Evolutionary conservation across 2,888 invertebrate genomes (phyloP).

Genomic region (Yponomeuta malinellus): DNA sequence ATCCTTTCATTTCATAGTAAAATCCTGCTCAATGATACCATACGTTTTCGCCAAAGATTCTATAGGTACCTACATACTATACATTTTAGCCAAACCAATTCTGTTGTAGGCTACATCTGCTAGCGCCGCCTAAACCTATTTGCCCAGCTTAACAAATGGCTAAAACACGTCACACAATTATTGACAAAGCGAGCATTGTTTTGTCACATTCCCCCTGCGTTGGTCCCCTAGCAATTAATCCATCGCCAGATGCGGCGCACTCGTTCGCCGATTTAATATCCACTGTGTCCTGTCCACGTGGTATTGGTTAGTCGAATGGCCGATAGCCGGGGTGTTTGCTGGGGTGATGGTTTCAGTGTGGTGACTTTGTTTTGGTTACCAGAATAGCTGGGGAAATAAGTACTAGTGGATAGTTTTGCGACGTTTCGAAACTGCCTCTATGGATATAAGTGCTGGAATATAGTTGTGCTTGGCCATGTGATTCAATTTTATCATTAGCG

Average conservation of each 20-base stretch:
- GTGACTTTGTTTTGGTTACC: not conserved
- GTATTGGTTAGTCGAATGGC: not conserved
- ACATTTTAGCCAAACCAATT: not conserved
- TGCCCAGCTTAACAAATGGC: not conserved
- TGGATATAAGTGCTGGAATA: too few species aligned
- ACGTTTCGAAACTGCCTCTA: too few species aligned
- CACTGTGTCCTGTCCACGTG: constrained; percentile 4
- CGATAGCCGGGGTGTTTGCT: not conserved
- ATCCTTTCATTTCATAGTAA: too few species aligned
- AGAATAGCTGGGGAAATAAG: too few species aligned
- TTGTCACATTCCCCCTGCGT: not conserved
- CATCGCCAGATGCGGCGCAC: constrained; percentile 5
- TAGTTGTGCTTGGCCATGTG: too few species aligned
- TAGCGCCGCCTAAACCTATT: not conserved
- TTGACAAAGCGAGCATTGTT: not conserved
- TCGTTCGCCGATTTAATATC: constrained; percentile 1
- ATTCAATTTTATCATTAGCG: too few species aligned
- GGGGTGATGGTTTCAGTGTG: not conserved
- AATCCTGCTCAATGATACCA: too few species aligned
- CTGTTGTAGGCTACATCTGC: not conserved
- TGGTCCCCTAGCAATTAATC: constrained; percentile 7
- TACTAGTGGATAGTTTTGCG: too few species aligned
- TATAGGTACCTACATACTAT: not conserved
- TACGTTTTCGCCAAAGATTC: too few species aligned
- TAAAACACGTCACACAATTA: not conserved